Conservation (phyloP, 1,140 invertebrate genomes). For the Zaprionus tsacasi region DNA sequence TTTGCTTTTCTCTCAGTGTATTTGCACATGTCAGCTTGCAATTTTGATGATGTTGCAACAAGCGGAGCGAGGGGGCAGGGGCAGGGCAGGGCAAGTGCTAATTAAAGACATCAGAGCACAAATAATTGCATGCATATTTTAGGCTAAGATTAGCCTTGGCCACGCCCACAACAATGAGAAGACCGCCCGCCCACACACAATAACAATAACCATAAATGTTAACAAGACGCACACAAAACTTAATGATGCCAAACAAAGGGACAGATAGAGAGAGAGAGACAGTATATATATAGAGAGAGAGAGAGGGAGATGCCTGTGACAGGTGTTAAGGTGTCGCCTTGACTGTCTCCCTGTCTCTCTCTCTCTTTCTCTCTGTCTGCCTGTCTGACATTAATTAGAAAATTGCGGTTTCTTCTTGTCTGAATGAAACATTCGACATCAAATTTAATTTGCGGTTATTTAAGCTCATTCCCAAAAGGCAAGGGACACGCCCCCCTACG, state of each 20-base stretch:
- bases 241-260: constrained; percentile 72
- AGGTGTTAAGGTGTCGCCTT: constrained; percentile 72
- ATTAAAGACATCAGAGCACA: constrained; percentile 29
- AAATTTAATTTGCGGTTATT: constrained; percentile 75
- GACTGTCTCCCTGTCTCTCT: constrained; percentile 25
- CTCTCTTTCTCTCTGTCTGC: constrained; percentile 13
- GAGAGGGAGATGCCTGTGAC: constrained; percentile 37
- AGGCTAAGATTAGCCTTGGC: constrained; percentile 35
- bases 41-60: constrained; percentile 24
- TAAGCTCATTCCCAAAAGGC: constrained; percentile 4
- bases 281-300: neutral
- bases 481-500: neutral
- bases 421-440: constrained; percentile 55
- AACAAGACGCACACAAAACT: constrained; percentile 71
- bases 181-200: constrained; percentile 9
- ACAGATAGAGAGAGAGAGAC: neutral
- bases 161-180: constrained; percentile 40
- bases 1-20: neutral
- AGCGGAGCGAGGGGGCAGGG: neutral
- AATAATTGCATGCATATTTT: constrained; percentile 58
- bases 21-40: neutral
- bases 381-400: constrained; percentile 68
- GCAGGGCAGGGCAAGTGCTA: constrained; percentile 3
- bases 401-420: constrained; percentile 54
- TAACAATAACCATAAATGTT: constrained; percentile 80